Evolutionary conservation across 2,888 invertebrate species (phyloP).

Genomic region (Drosophila anceps): DNA sequence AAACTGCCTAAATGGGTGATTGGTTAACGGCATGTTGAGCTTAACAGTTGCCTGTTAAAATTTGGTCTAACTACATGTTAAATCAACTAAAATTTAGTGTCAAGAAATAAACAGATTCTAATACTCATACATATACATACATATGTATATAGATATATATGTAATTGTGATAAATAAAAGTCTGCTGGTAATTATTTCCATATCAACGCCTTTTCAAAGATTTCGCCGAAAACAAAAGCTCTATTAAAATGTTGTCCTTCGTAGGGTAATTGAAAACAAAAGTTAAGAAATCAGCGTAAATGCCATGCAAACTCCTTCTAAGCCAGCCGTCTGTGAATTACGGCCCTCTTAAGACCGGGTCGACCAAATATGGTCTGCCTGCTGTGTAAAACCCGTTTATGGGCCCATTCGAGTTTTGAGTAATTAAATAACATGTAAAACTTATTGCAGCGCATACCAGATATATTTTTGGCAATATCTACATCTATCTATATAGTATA

Average conservation of each 20-base stretch:
- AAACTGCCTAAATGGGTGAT: constrained; percentile 60
- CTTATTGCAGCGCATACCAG: constrained; percentile 65
- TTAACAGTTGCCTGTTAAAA: not conserved
- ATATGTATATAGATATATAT: not conserved
- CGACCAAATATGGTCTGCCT: constrained; percentile 15
- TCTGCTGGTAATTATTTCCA: constrained; percentile 79
- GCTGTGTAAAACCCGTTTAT: constrained; percentile 63
- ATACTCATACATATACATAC: not conserved
- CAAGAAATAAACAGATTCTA: not conserved
- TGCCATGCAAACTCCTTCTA: constrained; percentile 62
- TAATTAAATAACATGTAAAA: constrained; percentile 76
- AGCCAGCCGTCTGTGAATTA: constrained; percentile 77
- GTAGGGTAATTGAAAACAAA: constrained; percentile 64
- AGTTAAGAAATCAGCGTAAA: constrained; percentile 54
- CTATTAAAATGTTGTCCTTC: constrained; percentile 67
- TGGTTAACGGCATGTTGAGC: constrained; percentile 53
- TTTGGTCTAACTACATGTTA: not conserved
- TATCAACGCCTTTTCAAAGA: constrained; percentile 66
- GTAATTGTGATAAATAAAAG: constrained; percentile 17
- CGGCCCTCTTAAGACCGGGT: constrained; percentile 48
- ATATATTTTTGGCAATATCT: constrained; percentile 74
- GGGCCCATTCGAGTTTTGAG: constrained; percentile 54
- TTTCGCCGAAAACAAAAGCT: constrained; percentile 48
- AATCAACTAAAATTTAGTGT: not conserved
- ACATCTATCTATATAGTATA: constrained; percentile 22